Conservation (phyloP, 2,113 vertebrate genomes). For the Falco punctatus region DNA sequence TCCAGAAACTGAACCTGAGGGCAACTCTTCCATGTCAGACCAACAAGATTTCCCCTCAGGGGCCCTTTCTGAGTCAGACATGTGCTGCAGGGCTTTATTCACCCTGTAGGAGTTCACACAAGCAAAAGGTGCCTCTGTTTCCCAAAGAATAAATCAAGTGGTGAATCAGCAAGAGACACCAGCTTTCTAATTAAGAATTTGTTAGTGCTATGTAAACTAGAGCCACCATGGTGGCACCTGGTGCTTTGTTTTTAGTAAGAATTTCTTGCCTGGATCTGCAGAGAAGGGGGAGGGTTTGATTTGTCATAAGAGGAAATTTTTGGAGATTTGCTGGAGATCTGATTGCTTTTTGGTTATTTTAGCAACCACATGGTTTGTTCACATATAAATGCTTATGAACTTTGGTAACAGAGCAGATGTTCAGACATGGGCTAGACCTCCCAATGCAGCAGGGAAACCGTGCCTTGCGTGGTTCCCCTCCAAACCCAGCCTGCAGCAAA, state of each 20-base stretch:
- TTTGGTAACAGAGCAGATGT: background rate
- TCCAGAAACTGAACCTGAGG: constrained; percentile 20
- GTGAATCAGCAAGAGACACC: constrained; percentile 26
- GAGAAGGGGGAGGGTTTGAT: background rate
- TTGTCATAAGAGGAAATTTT: background rate
- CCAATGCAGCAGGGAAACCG: fast-evolving
- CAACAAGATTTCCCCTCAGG: background rate
- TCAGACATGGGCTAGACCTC: background rate
- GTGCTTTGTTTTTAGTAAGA: background rate
- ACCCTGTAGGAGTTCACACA: background rate
- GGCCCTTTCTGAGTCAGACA: background rate
- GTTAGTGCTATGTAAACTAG: background rate
- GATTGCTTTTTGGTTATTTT: background rate
- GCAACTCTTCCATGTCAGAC: constrained; percentile 4
- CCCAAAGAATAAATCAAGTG: background rate
- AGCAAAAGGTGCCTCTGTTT: constrained; percentile 11
- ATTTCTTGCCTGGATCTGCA: background rate
- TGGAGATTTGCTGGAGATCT: background rate
- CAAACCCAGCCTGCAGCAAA: background rate
- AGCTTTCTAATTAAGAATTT: constrained; percentile 37
- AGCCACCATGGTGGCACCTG: background rate
- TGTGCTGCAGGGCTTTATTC: background rate
- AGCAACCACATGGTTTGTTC: background rate
- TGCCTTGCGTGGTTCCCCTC: background rate
- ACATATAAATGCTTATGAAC: background rate